A percentile compares a stretch with the other conserved stretches of the same genome.
phyloP scores from a whole-genome alignment of 2,113 vertebrate genomes.

The Myiozetetes cayanensis region DNA sequence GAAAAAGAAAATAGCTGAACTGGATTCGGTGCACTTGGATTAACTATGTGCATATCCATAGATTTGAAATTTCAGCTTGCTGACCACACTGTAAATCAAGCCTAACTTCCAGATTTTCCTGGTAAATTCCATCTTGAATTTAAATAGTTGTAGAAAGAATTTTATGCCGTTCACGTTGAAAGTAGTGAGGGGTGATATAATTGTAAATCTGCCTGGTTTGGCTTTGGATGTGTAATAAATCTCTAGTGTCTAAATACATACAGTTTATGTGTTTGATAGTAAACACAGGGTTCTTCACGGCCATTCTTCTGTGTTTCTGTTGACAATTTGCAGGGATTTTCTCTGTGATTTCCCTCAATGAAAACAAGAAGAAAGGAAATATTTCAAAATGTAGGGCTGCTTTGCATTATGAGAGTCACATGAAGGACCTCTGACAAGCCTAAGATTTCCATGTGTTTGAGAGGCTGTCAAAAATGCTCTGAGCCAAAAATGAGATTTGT shows the following conservation, averaged over 20 bases:
- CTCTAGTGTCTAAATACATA: constrained; percentile 46
- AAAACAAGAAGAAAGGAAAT: constrained; percentile 58
- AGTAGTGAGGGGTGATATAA: background rate
- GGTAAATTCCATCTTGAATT: background rate
- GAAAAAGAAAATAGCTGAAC: constrained; percentile 78
- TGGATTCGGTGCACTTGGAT: constrained; percentile 74
- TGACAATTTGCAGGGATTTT: constrained; percentile 50
- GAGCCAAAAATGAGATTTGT: constrained; percentile 65
- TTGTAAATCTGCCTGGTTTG: constrained; percentile 28
- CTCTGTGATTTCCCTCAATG: constrained; percentile 52
- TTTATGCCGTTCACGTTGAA: background rate
- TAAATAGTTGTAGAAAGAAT: background rate
- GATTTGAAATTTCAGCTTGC: background rate
- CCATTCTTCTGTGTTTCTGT: constrained; percentile 36
- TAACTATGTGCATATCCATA: background rate
- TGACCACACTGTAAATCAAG: background rate
- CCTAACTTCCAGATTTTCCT: background rate
- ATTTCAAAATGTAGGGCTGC: constrained; percentile 48
- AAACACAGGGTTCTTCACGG: constrained; percentile 1
- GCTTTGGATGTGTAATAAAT: constrained; percentile 31
- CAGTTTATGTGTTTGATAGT: constrained; percentile 27
- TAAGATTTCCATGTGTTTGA: constrained; percentile 51
- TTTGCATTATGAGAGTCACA: constrained; percentile 55
- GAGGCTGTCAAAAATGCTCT: constrained; percentile 55
- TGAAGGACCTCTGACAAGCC: constrained; percentile 60